A percentile compares a stretch with the other conserved stretches of the same genome.
phyloP scores from a whole-genome alignment of 2,888 invertebrate species.

The Desoria tigrina region DNA sequence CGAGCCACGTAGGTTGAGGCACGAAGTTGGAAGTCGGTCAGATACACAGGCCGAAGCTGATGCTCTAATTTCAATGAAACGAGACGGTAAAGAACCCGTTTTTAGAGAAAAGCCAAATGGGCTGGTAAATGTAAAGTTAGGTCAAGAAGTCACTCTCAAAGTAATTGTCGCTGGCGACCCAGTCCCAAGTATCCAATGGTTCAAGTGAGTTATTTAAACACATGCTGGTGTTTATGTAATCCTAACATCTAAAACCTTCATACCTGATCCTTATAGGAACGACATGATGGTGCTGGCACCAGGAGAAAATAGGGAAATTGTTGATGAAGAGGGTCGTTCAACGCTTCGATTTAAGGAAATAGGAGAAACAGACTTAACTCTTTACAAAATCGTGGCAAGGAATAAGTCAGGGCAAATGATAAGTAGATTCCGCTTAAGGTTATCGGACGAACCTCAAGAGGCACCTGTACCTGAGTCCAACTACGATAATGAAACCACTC shows the following conservation, averaged over 20 bases:
- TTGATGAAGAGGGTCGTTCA: slow-evolving; percentile 57
- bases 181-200: slow-evolving; percentile 84
- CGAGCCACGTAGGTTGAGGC: slow-evolving; percentile 70
- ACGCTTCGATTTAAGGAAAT: slow-evolving; percentile 74
- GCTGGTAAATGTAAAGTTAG: slow-evolving; percentile 70
- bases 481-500: slow-evolving; percentile 8
- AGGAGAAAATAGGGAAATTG: slow-evolving; percentile 15
- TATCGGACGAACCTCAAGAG: slow-evolving; percentile 20
- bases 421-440: slow-evolving; percentile 56
- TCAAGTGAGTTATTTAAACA: slow-evolving; percentile 63
- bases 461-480: slow-evolving; percentile 1
- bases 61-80: slow-evolving; percentile 75
- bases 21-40: slow-evolving; percentile 80
- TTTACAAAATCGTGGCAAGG: slow-evolving; percentile 79
- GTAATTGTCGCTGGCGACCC: slow-evolving; percentile 88
- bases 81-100: slow-evolving; percentile 65
- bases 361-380: slow-evolving; percentile 79
- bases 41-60: slow-evolving; percentile 86
- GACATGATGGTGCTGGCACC: slow-evolving; percentile 68
- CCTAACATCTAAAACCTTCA: background rate
- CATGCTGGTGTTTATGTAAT: background rate
- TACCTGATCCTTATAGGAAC: slow-evolving; percentile 61
- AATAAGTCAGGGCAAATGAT: slow-evolving; percentile 78
- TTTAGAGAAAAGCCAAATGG: slow-evolving; percentile 89
- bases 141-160: slow-evolving; percentile 67